Evolutionary conservation across 2,888 invertebrate species (phyloP), one percentile per base, ranked within the genome.

Genomic region (Ischnura elegans): DNA sequence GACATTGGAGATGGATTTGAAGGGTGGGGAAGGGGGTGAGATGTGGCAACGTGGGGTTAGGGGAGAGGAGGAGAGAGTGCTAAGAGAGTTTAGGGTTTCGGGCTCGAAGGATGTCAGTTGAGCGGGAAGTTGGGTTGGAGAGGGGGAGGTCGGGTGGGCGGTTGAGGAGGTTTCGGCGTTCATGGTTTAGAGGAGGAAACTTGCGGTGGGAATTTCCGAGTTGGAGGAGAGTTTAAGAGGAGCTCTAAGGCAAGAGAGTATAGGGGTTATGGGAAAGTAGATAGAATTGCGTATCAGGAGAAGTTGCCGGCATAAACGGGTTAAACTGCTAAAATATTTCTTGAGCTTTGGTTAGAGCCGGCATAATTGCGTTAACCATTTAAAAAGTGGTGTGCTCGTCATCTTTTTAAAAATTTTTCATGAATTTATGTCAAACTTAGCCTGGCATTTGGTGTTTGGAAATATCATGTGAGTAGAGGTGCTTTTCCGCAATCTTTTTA

Each of bases 1-100:
- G 76, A 76, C 76, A 76, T 8, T 36, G 76, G 76, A n/a, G n/a
- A 76, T 76, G 76, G 76, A 36, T 76, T 76, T 76, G 76, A 76
- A 36, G 36, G 13, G 76, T 36, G 29, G 29, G 36, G 76, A 51
- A 6, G 51, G 51, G 51, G 51, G 51, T 8, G 76, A 36, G 76
- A 25, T n/a, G n/a, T n/a, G n/a, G n/a, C n/a, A n/a, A n/a, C n/a
- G n/a, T n/a, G 36, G 6, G 76, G 29, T 16, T 6, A 76, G 36
- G 36, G 76, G 36, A 36, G 76, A 76, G n/a, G n/a, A 19, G 36
- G 36, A 36, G 76, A 10, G 76, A 29, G 76, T 25, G 76, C 76
- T 76, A 76, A 76, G 76, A 36, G 76, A 76, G 76, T 76, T 76
- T 76, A 76, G 76, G 36, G 76, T 36, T 76, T 36, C 36, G 13